A percentile compares a stretch with the other conserved stretches of the same genome.
These are phyloP conservation scores for Machimus atricapillus DNA, from an alignment of 2,888 invertebrate genomes.

Conservation along the genomic window DNA sequence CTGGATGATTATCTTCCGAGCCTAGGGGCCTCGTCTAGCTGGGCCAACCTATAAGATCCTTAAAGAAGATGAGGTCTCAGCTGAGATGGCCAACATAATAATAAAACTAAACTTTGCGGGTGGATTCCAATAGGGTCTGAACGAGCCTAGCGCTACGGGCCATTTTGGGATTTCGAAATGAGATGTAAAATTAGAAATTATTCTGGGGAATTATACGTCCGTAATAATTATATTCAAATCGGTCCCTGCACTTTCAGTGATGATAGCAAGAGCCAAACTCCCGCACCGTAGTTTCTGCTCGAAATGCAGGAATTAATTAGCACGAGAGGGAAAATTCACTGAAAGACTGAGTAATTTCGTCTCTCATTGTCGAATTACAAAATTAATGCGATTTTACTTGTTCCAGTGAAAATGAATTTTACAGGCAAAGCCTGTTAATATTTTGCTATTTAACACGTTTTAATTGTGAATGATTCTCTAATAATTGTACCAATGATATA, in stretches of 20 bases:
- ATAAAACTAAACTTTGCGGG: background rate
- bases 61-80: background rate
- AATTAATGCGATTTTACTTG: background rate
- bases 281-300: background rate
- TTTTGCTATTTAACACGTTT: background rate
- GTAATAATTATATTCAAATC: background rate
- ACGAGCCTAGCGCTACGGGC: background rate
- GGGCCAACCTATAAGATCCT: background rate
- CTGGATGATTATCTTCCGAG: background rate
- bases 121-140: background rate
- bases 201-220: background rate
- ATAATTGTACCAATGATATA: background rate
- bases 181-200: background rate
- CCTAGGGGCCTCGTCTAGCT: background rate
- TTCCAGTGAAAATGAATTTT: background rate
- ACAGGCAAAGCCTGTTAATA: background rate
- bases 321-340: background rate
- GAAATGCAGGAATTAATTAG: background rate
- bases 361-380: background rate
- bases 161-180: background rate
- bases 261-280: background rate
- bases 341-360: background rate
- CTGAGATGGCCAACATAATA: background rate
- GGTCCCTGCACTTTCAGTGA: background rate
- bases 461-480: background rate